Evolutionary conservation across 2,113 vertebrate species (phyloP), one percentile per base, ranked within the genome.

Genomic region (Anhinga rufa): DNA sequence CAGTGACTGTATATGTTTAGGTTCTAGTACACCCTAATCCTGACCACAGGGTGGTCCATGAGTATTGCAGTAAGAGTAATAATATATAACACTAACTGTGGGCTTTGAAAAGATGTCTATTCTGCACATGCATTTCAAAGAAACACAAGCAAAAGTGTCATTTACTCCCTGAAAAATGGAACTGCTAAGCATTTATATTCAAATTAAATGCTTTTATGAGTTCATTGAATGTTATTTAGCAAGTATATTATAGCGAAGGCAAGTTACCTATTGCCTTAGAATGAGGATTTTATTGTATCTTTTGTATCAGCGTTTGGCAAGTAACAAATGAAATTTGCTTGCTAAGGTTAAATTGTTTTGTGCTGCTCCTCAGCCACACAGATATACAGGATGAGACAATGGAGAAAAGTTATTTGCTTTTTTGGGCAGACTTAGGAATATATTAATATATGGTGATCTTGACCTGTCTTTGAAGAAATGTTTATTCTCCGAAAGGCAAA

Each of bases 301-400:
- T 97, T 96, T 96, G 64, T 71, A 97, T 97, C 86, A 68, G 57
- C 29, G 34, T 92, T 95, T 97, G 97, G 93, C 86, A 95, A 68
- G 46, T 93, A 95, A 97, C 90, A 98, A 97, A 98, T 97, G 90
- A 97, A 97, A 97, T 97, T 97, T 92, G 42, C 92, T 93, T 96
- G 82, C 80, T 96, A 84, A 96, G 93, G 95, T 97, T 97, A 96
- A 97, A 97, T 94, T 95, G 80, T 83, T 83, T 97, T 96, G 31
- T 88, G 85, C 94, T 84, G 31, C 69, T 95, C 58, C 40, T 95
- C 42, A 86, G 65, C 48, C n/a, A 36, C 80, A 85, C 49, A 77
- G 42, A 75, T 74, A 69, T 4, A 61, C 61, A 84, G 32, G 51
- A 92, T 72, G 69, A 89, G 61, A 79, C 42, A 75, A 65, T 42